These are phyloP conservation scores for Lytechinus pictus DNA, from an alignment of 35 echinoderm and acorn worm genomes.

Conservation along the genomic window DNA sequence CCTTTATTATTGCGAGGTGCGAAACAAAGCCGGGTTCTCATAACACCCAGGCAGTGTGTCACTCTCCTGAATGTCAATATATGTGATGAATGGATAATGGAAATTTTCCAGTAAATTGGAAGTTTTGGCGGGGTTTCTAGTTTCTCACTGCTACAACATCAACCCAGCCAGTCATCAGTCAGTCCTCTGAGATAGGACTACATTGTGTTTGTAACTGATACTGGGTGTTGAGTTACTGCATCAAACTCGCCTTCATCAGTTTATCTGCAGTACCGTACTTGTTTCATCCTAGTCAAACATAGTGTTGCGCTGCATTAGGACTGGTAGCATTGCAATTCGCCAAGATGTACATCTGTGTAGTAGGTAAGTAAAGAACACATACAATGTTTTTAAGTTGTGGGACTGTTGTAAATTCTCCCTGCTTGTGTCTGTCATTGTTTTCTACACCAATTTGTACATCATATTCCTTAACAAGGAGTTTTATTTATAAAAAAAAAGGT, in stretches of 20 bases:
- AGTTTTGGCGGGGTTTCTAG: background rate
- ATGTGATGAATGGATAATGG: background rate
- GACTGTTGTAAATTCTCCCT: background rate
- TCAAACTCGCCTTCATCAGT: background rate
- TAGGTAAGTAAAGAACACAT: background rate
- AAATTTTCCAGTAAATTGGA: background rate
- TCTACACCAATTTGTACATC: background rate
- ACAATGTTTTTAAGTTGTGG: background rate
- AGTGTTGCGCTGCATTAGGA: background rate
- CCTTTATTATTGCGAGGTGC: background rate
- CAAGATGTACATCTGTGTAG: constrained; percentile 18
- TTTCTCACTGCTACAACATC: background rate
- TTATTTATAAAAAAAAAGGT: too few relatives aligned
- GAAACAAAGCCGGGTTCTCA: constrained; percentile 1
- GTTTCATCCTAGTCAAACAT: background rate
- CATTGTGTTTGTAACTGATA: background rate
- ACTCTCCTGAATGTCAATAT: background rate
- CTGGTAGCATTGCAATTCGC: background rate
- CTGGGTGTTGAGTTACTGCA: background rate
- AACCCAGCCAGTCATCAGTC: background rate
- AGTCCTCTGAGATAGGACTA: background rate
- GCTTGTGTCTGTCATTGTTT: background rate
- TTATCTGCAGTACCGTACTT: background rate
- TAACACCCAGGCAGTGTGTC: background rate
- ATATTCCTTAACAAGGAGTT: too few relatives aligned